A percentile compares a stretch with the other conserved stretches of the same genome.
Conservation (phyloP, 2,888 invertebrate species). For the Alentia gelatinosa region DNA sequence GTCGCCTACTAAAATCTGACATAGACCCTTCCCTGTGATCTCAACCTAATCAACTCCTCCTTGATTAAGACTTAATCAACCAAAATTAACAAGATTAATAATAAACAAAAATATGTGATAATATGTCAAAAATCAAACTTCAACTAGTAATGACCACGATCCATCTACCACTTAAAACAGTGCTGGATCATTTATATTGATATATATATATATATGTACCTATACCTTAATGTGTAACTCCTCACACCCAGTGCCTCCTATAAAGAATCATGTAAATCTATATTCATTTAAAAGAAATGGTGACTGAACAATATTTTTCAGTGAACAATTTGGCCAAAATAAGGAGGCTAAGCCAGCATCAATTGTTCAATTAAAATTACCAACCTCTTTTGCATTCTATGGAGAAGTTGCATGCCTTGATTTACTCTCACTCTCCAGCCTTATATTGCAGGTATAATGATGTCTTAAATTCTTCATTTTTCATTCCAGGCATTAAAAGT, state of each 20-base stretch:
- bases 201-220: no score
- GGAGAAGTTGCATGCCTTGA: not conserved
- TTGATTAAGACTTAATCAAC: slow-evolving; percentile 37
- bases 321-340: not conserved
- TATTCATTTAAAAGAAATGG: not conserved
- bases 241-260: not conserved
- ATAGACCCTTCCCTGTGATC: not conserved
- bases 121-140: not conserved
- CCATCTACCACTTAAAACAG: not conserved
- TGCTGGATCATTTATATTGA: not conserved
- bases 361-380: slow-evolving; percentile 9
- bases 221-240: not conserved
- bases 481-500: slow-evolving; percentile 93
- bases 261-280: not conserved
- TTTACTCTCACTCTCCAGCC: not conserved
- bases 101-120: not conserved
- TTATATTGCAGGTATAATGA: slow-evolving; percentile 22
- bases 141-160: slow-evolving; percentile 12
- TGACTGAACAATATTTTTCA: not conserved
- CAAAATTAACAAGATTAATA: not conserved
- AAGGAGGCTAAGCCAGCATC: slow-evolving; percentile 48
- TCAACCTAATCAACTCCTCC: slow-evolving; percentile 10
- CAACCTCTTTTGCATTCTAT: not conserved
- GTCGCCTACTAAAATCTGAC: not conserved
- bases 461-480: slow-evolving; percentile 45